These are phyloP conservation scores for Cirrhinus mrigala DNA, from an alignment of 2,797 vertebrate genomes.

Conservation along the genomic window DNA sequence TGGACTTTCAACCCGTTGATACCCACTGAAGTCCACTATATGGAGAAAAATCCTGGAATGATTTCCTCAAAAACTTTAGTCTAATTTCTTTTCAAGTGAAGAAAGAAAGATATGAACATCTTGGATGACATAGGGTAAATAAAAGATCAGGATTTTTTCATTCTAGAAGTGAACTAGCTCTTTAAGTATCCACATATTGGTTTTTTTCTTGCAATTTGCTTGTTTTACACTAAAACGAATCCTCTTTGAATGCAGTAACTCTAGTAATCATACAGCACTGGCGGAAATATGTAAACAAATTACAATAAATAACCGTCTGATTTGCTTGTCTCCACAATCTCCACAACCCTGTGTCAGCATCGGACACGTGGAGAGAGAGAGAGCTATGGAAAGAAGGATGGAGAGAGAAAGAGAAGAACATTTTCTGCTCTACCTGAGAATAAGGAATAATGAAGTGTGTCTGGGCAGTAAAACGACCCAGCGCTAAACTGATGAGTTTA, in stretches of 20 bases:
- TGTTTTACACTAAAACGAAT: constrained; percentile 53
- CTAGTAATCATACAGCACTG: constrained; percentile 75
- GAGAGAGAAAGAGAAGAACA: constrained; percentile 26
- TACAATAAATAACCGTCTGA: constrained; percentile 84
- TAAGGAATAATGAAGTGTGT: constrained; percentile 99
- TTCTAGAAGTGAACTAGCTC: no score
- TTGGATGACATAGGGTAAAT: no score
- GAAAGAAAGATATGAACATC: no score
- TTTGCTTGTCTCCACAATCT: constrained; percentile 87
- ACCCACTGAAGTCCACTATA: no score
- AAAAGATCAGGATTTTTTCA: no score
- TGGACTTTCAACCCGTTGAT: no score
- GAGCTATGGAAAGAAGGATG: constrained; percentile 58
- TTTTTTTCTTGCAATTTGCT: constrained; percentile 27
- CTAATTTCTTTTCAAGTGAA: no score
- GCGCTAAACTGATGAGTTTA: constrained; percentile 99
- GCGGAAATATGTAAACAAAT: constrained; percentile 89
- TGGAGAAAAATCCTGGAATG: no score
- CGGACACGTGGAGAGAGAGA: constrained; percentile 80
- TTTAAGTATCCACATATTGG: no score
- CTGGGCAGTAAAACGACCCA: constrained; percentile 99
- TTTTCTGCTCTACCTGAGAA: constrained; percentile 95
- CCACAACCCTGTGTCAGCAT: constrained; percentile 89
- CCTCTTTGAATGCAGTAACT: constrained; percentile 70
- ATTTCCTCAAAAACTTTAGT: no score